Conservation (phyloP, 1,140 invertebrate genomes). For the Bathynomus jamesi region DNA sequence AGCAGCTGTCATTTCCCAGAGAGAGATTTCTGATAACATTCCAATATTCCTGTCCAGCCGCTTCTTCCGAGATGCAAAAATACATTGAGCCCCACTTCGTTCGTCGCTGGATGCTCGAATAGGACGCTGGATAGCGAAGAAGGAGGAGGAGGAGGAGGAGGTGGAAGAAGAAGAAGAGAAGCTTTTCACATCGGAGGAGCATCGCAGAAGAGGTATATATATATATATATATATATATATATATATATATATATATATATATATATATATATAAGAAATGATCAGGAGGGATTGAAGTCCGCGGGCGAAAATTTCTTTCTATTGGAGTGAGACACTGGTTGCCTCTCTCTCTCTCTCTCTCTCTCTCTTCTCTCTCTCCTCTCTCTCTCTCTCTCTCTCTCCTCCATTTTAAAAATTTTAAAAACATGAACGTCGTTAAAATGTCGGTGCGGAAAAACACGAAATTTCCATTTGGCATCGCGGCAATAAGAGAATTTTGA, state of each 20-base stretch:
- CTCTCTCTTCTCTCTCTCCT: neutral
- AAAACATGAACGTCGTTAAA: conserved; percentile 30
- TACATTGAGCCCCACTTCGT: too few species aligned
- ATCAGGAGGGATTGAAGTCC: too few species aligned
- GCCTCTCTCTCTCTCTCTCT: neutral
- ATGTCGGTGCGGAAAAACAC: conserved; percentile 28
- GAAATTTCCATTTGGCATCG: conserved; percentile 31
- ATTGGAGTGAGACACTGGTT: too few species aligned
- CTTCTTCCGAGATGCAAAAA: neutral
- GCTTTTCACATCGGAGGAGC: neutral
- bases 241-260: neutral
- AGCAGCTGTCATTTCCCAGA: neutral
- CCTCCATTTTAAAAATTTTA: conserved; percentile 18
- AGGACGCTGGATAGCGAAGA: neutral
- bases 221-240: too few species aligned
- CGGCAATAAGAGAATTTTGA: neutral
- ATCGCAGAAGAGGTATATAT: too few species aligned
- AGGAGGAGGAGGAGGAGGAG: neutral
- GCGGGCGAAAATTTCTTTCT: too few species aligned
- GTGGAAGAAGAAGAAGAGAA: neutral
- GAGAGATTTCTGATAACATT: neutral
- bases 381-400: neutral
- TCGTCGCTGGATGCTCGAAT: too few species aligned
- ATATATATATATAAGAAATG: too few species aligned
- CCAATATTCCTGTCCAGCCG: neutral